Evolutionary conservation across 2,888 invertebrate species (phyloP), one percentile per base, ranked within the genome.

Genomic region (Polydrusus cervinus): DNA sequence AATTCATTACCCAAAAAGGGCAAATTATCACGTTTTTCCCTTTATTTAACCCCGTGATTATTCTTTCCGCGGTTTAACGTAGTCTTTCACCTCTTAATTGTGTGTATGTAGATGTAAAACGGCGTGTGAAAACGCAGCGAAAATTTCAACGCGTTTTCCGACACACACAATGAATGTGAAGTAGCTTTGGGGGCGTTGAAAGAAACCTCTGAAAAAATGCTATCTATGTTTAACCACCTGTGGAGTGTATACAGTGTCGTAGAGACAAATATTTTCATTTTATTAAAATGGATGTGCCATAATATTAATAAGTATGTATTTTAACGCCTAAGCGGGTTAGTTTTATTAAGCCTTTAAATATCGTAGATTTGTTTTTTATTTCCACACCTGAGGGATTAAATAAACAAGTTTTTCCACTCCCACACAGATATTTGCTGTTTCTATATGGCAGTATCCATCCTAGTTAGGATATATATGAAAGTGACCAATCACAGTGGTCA

Each of bases 201-300:
- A 80, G 81, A 83, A 85, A 82, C 61, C 47, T 49, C 61, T 66
- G 74, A 84, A 86, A 86, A 86, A 86, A 86, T 85, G 83, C 84
- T 84, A 84, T 85, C 85, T 83, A 81, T 83, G 82, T 80, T 64
- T 13, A 81, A 71, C 74, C 75, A 75, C 75, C 71, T 75, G 75
- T 75, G 71, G 74, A 62, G 64, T 74, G 69, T 62, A 43, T 49
- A 61, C 62, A 60, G 62, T 60, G 16, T 60, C 16, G 57, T 38
- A 60, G 38, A 55, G 34, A 34, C 3, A 25, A 3, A 25, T 25
- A 25, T 25, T 25, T 25, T 5, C 25, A 25, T 25, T 25, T 25
- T 25, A 25, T 25, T 3, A 25, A 25, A 25, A 25, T 25, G 25
- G 25, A 25, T 25, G 5, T 25, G 25, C 1, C 25, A n/a, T n/a